These are phyloP conservation scores for Psix sp. DNA, from an alignment of 1,140 invertebrate species.

Conservation along the genomic window DNA sequence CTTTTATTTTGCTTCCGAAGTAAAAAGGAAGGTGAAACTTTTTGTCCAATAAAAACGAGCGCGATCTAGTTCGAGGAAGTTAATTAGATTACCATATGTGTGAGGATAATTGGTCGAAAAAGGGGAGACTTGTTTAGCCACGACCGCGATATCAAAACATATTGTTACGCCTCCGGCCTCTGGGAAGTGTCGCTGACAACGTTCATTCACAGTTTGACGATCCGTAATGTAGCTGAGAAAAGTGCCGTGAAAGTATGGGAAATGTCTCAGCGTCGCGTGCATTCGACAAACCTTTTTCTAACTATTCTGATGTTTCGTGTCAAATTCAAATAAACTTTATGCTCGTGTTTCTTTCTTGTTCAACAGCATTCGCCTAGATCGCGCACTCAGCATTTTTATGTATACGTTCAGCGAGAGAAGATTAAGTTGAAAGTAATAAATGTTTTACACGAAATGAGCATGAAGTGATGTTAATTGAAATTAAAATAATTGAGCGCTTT, in stretches of 20 bases:
- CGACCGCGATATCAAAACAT: conserved; percentile 36
- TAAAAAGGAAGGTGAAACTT: not conserved
- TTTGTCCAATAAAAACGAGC: conserved; percentile 9
- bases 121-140: conserved; percentile 18
- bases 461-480: too few relatives aligned
- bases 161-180: conserved; percentile 20
- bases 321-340: not conserved
- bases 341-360: too few relatives aligned
- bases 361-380: too few relatives aligned
- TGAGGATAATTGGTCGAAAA: conserved; percentile 21
- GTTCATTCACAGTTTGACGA: conserved; percentile 32
- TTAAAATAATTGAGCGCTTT: too few relatives aligned
- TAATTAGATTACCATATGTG: conserved; percentile 40
- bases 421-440: too few relatives aligned
- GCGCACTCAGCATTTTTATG: too few relatives aligned
- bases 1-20: too few relatives aligned
- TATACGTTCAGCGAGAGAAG: too few relatives aligned
- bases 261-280: conserved; percentile 23
- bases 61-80: conserved; percentile 18
- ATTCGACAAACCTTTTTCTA: conserved; percentile 2
- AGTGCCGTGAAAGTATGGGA: conserved; percentile 47
- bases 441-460: too few relatives aligned
- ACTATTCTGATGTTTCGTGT: not conserved
- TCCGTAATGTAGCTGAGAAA: conserved; percentile 15
- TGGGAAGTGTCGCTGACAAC: conserved; percentile 37